phyloP scores from a whole-genome alignment of 2,113 vertebrate genomes.

The Chlorodrepanis virens region DNA sequence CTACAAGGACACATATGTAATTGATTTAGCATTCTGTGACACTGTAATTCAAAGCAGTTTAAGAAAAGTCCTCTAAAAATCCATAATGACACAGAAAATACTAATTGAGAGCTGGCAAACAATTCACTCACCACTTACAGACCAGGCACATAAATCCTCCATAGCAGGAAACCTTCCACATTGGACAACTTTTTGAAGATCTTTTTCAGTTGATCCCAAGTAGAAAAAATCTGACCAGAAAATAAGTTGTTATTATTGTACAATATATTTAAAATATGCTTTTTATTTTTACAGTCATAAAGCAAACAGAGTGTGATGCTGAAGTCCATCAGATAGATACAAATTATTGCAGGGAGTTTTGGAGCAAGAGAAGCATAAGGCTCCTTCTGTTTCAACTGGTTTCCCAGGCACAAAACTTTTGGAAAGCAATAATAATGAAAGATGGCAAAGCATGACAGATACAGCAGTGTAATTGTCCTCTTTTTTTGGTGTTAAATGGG shows the following conservation, averaged over 20 bases:
- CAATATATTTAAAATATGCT: background rate
- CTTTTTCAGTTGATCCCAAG: background rate
- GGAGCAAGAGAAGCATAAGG: background rate
- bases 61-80: slow-evolving; percentile 11
- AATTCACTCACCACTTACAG: background rate
- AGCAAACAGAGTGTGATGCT: background rate
- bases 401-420: background rate
- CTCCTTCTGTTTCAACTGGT: background rate
- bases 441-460: background rate
- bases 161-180: background rate
- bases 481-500: background rate
- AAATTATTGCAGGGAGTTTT: background rate
- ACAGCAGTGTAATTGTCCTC: background rate
- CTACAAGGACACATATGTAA: background rate
- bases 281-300: background rate
- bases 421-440: background rate
- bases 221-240: background rate
- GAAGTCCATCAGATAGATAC: background rate
- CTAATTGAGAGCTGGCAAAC: slow-evolving; percentile 39
- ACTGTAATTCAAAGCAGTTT: slow-evolving; percentile 7
- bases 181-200: background rate
- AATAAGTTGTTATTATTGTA: background rate
- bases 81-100: slow-evolving; percentile 26
- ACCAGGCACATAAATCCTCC: background rate
- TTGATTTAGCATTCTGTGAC: slow-evolving; percentile 28